Evolutionary conservation across 1,140 invertebrate species (phyloP).

Genomic region (Pachypsylla venusta): DNA sequence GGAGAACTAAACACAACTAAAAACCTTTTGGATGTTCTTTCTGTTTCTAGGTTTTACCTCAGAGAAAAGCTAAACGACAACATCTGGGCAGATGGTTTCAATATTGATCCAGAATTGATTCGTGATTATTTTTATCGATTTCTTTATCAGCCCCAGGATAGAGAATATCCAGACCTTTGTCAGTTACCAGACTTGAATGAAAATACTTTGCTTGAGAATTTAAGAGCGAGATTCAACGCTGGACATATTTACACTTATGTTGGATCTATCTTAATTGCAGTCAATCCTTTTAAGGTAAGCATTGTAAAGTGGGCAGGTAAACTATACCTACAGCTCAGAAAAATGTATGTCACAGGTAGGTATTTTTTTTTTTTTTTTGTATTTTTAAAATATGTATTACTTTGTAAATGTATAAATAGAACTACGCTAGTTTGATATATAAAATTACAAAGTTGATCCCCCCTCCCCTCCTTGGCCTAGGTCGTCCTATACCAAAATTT

Average conservation of each 20-base stretch:
- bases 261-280: slow-evolving; percentile 86
- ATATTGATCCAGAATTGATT: slow-evolving; percentile 77
- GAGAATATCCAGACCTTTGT: slow-evolving; percentile 88
- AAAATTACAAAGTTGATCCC: too few relatives aligned
- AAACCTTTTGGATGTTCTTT: slow-evolving; percentile 1
- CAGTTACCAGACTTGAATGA: slow-evolving; percentile 90
- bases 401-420: too few relatives aligned
- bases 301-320: too few relatives aligned
- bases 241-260: slow-evolving; percentile 95
- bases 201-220: slow-evolving; percentile 79
- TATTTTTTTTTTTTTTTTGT: too few relatives aligned
- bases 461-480: too few relatives aligned
- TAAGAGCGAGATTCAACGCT: slow-evolving; percentile 71
- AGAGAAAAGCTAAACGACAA: slow-evolving; percentile 63
- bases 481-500: too few relatives aligned
- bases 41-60: slow-evolving; percentile 54
- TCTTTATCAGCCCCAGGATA: slow-evolving; percentile 72
- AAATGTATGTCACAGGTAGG: too few relatives aligned
- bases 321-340: too few relatives aligned
- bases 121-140: slow-evolving; percentile 82
- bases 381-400: too few relatives aligned
- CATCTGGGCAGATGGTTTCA: slow-evolving; percentile 68
- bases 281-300: slow-evolving; percentile 58
- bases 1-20: too few relatives aligned
- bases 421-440: too few relatives aligned